These are phyloP conservation scores for Smittia aterrima DNA, from an alignment of 2,888 invertebrate species.

Conservation along the genomic window DNA sequence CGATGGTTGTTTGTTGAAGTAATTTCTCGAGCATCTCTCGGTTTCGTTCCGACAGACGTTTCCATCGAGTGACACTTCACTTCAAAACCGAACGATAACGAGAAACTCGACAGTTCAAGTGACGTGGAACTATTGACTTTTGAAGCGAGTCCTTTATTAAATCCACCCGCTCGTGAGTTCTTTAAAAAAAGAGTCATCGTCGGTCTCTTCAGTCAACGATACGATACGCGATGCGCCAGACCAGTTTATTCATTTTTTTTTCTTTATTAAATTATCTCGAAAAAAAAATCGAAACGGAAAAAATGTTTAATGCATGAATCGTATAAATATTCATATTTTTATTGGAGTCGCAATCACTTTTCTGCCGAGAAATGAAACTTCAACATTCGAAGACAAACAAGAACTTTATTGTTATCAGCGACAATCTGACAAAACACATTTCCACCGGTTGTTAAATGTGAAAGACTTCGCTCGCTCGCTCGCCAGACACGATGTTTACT, in stretches of 20 bases:
- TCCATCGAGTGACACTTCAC: background rate
- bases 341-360: background rate
- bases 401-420: constrained; percentile 19
- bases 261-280: background rate
- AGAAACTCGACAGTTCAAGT: background rate
- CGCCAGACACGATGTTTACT: constrained; percentile 16
- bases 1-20: background rate
- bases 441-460: constrained; percentile 4
- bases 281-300: background rate
- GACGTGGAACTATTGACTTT: constrained; percentile 20
- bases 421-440: constrained; percentile 18
- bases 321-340: constrained; percentile 12
- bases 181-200: background rate
- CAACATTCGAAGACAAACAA: background rate
- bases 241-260: background rate
- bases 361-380: background rate
- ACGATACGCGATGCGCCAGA: background rate
- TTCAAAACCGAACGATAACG: background rate
- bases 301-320: constrained; percentile 7
- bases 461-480: background rate
- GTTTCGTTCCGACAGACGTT: background rate
- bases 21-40: background rate
- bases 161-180: background rate
- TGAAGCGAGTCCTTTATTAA: constrained; percentile 3
- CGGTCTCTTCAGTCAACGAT: background rate